Percentiles rank a stretch among this genome's conserved stretches.
phyloP scores from a whole-genome alignment of 2,797 vertebrate genomes.

The Pangasius macronema region DNA sequence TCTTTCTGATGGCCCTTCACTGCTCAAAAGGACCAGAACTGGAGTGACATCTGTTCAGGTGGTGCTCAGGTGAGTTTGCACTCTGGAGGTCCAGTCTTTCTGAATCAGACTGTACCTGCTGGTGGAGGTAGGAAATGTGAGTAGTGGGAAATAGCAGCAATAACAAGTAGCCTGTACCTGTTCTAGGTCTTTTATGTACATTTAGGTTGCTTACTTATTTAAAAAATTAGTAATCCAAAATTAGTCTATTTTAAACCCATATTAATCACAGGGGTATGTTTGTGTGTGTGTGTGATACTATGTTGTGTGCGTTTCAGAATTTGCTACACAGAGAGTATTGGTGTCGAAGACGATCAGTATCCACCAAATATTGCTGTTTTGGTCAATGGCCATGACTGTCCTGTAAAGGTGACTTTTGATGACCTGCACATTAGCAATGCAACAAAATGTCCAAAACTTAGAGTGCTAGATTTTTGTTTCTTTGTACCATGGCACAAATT shows the following conservation, averaged over 20 bases:
- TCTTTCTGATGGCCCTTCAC: neutral
- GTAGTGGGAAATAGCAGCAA: neutral
- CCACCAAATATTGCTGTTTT: constrained; percentile 80
- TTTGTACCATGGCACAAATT: neutral
- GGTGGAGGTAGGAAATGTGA: neutral
- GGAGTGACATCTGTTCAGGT: constrained; percentile 79
- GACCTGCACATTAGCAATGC: neutral
- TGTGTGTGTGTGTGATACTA: neutral
- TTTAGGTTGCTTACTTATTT: neutral
- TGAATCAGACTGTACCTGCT: neutral
- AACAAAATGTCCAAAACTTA: neutral
- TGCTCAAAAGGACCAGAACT: constrained; percentile 69
- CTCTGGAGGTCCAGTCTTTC: neutral
- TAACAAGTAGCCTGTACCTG: neutral
- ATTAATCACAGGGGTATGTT: neutral
- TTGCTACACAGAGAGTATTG: constrained; percentile 82
- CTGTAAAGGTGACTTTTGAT: constrained; percentile 72
- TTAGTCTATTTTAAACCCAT: neutral
- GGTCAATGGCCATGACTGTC: constrained; percentile 81
- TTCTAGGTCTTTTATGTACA: neutral
- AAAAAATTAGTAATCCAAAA: neutral
- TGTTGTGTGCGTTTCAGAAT: constrained; percentile 67
- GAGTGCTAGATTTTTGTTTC: neutral
- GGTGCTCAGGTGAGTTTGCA: constrained; percentile 77
- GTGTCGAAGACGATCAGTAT: constrained; percentile 85